Evolutionary conservation across 2,113 vertebrate species (phyloP).

Genomic region (Microcebus tavaratra): DNA sequence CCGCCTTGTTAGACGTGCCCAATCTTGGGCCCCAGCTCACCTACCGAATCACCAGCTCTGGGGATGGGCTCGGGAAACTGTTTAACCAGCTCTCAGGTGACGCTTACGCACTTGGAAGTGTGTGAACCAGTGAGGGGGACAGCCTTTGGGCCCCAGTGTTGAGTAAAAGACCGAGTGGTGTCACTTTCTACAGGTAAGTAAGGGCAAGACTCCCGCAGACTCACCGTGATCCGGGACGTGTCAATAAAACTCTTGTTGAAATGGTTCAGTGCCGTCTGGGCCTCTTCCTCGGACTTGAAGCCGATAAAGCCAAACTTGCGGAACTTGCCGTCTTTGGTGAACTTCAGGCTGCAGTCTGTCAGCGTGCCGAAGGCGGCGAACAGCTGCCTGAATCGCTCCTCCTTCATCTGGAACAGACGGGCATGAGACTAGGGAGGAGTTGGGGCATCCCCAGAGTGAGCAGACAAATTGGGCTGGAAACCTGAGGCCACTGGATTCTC

Average conservation of each 20-base stretch:
- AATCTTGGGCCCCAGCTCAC: no score
- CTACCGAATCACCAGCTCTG: not conserved
- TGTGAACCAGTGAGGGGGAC: not conserved
- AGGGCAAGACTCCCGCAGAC: not conserved
- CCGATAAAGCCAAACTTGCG: conserved; percentile 97
- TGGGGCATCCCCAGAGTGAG: not conserved
- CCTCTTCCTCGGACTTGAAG: conserved; percentile 93
- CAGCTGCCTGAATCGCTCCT: conserved; percentile 92
- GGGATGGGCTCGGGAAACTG: not conserved
- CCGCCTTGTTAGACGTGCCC: rapidly evolving
- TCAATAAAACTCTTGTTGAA: conserved; percentile 96
- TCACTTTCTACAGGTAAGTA: rapidly evolving
- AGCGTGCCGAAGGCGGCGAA: conserved; percentile 92
- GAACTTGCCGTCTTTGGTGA: conserved; percentile 95
- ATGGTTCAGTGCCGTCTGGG: conserved; percentile 87
- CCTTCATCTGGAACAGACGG: conserved; percentile 89
- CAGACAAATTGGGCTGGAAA: not conserved
- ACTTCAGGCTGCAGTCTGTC: conserved; percentile 95
- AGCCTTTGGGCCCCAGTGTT: rapidly evolving
- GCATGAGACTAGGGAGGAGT: rapidly evolving
- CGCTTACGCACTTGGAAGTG: rapidly evolving
- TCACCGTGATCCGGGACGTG: conserved; percentile 92
- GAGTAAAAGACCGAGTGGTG: rapidly evolving
- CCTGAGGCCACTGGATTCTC: not conserved
- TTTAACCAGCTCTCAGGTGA: not conserved